Evolutionary conservation across 2,113 vertebrate species (phyloP).

Genomic region (Anolis sagrei): DNA sequence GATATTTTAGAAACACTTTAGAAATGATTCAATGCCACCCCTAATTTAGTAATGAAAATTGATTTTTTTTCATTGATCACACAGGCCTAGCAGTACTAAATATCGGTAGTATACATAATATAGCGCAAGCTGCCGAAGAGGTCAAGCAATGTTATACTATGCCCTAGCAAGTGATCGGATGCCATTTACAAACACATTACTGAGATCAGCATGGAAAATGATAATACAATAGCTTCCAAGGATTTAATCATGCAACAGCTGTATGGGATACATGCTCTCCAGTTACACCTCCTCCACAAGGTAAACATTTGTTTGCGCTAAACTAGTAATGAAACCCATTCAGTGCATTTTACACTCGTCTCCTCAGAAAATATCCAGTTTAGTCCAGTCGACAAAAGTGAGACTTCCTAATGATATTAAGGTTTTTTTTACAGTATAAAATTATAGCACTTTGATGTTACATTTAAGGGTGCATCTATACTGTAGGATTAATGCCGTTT

Average conservation of each 20-base stretch:
- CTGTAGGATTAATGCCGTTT: too few relatives aligned
- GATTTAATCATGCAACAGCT: not conserved
- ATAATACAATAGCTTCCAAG: not conserved
- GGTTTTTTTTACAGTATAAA: too few relatives aligned
- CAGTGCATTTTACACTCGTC: not conserved
- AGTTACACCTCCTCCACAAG: not conserved
- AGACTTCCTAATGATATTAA: not conserved
- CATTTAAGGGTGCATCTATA: too few relatives aligned
- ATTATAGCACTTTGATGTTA: too few relatives aligned
- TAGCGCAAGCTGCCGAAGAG: not conserved
- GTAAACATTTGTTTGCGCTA: not conserved
- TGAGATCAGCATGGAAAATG: fast-evolving
- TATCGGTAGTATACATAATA: not conserved
- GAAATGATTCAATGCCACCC: too few relatives aligned
- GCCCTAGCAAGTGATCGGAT: not conserved
- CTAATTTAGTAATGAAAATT: too few relatives aligned
- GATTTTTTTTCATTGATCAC: too few relatives aligned
- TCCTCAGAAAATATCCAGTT: not conserved
- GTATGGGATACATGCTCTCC: not conserved
- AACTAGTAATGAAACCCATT: not conserved
- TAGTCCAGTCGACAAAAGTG: not conserved
- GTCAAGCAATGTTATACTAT: not conserved
- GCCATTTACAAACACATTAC: not conserved
- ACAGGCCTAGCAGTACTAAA: not conserved
- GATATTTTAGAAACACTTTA: too few relatives aligned